Base-by-base conservation (phyloP, 2,797 vertebrate species). In the Micromesistius poutassou region DNA sequence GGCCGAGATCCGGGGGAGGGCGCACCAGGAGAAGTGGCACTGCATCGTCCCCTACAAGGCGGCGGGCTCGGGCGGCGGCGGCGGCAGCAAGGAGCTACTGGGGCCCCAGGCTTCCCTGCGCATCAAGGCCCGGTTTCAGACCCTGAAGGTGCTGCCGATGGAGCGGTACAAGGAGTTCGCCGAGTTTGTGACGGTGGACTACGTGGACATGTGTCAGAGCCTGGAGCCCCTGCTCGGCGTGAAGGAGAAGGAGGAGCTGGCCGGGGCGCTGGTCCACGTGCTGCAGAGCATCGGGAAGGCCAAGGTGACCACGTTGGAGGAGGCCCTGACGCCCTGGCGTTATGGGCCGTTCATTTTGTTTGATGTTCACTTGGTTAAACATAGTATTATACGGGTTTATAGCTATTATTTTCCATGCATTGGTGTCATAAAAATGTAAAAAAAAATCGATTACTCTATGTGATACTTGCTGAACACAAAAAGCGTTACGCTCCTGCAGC, bases 151-250 rank as follows among this genome's bases (percentile, higher is more conserved):
- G 79, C 83, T 96, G 86, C 97, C 97, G 1, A 96, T 97, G 5
- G 96, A 97, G 80, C 94, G 94, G 74, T 98, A 98, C 91, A 98
- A 98, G 87, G 97, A 98, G 88, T 93, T 98, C 92, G 97, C 97
- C 0, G 97, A 98, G 87, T 96, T 95, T 78, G 94, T 98, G 84
- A 97, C 96, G 0, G 92, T 96, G 86, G 92, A 96, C 81, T 97
- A 98, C 7, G 91, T 93, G 62, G 93, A 94, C 72, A 94, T 98
- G 86, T 98, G 97, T 31, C 86, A 86, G 77, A 91, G 83, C 16
- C 87, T 98, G 86, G 96, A 98, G 80, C 95, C 96, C 1, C 87
- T 93, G 85, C 92, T 98, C 19, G 93, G 93, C 0, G 95, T 96
- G 3, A 94, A 95, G 80, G 95, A 96, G 87, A 98, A 97, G 85